These are phyloP conservation scores for Podilymbus podiceps DNA, from an alignment of 2,113 vertebrate species.

Conservation along the genomic window DNA sequence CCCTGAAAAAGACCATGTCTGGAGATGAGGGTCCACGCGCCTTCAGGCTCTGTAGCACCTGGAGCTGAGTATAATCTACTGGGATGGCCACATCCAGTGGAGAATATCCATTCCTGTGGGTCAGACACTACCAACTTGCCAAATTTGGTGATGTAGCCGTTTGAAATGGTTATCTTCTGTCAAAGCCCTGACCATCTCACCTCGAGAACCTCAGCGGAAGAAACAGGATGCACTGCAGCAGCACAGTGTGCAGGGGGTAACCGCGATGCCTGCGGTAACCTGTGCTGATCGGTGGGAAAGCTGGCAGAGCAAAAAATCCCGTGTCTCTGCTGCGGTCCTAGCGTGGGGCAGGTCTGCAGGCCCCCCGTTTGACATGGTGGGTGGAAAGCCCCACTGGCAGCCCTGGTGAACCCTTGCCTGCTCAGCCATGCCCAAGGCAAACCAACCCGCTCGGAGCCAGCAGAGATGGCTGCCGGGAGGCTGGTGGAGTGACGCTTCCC, in stretches of 20 bases:
- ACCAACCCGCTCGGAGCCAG: neutral
- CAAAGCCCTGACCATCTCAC: neutral
- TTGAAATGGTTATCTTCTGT: neutral
- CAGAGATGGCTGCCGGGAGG: neutral
- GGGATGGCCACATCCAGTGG: neutral
- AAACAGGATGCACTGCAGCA: neutral
- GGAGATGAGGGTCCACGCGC: neutral
- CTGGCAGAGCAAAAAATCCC: neutral
- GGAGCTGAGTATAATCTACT: neutral
- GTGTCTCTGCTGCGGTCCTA: neutral
- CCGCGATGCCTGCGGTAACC: neutral
- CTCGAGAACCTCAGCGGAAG: neutral
- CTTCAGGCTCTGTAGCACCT: neutral
- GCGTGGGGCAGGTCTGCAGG: neutral
- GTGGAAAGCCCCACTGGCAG: neutral
- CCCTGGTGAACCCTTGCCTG: neutral
- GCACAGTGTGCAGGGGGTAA: neutral
- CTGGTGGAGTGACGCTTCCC: neutral
- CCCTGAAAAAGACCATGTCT: neutral
- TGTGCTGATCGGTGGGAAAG: neutral
- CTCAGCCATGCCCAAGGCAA: neutral
- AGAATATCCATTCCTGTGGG: neutral
- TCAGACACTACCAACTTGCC: neutral
- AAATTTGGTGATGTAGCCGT: neutral
- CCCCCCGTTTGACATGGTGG: accelerated